Conservation (phyloP, 2,888 invertebrate genomes). For the Ichneumoninae sp. region DNA sequence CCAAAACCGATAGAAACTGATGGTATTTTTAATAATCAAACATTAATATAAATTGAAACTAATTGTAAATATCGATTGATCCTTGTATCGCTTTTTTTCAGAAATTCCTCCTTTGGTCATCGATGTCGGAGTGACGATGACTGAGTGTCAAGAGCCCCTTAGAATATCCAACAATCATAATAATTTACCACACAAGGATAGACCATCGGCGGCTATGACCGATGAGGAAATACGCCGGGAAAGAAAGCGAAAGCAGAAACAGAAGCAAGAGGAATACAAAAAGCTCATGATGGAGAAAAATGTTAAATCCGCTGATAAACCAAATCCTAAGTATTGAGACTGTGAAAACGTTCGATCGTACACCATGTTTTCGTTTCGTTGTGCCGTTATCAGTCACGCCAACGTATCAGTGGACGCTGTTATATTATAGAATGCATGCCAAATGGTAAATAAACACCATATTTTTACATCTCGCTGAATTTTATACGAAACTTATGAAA, state of each 20-base stretch:
- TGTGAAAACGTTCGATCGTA: background rate
- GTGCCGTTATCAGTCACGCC: background rate
- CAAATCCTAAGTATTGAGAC: constrained; percentile 57
- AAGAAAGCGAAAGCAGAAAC: constrained; percentile 74
- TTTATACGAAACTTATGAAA: background rate
- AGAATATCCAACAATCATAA: constrained; percentile 15
- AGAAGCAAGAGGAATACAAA: constrained; percentile 75
- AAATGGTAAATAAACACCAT: background rate
- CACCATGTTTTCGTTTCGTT: background rate
- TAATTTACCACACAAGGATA: constrained; percentile 41
- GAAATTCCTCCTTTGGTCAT: constrained; percentile 3
- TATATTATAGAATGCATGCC: background rate
- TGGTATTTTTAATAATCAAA: constrained; percentile 34
- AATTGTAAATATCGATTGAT: background rate
- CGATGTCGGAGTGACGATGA: constrained; percentile 8
- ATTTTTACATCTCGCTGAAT: background rate
- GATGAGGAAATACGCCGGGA: constrained; percentile 71
- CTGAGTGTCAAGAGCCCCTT: constrained; percentile 22
- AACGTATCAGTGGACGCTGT: background rate
- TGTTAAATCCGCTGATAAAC: constrained; percentile 52
- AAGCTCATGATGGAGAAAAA: constrained; percentile 70
- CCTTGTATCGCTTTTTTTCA: constrained; percentile 14
- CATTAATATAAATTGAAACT: background rate
- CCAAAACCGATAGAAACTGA: constrained; percentile 32
- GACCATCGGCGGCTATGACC: constrained; percentile 47